Evolutionary conservation across 1,140 invertebrate species (phyloP).

Genomic region (Riptortus pedestris): DNA sequence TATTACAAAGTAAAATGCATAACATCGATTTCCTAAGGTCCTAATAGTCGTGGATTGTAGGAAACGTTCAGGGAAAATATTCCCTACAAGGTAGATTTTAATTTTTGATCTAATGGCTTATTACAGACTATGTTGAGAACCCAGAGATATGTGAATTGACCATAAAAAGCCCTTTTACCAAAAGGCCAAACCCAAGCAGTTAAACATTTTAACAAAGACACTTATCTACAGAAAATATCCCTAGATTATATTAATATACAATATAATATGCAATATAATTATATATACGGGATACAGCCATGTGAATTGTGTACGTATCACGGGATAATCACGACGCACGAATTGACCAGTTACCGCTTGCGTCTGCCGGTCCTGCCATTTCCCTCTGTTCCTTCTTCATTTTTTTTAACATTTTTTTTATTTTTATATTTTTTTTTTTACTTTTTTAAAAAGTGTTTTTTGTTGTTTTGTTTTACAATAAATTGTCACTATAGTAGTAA

Average conservation of each 20-base stretch:
- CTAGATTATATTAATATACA: slow-evolving; percentile 24
- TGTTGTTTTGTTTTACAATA: slow-evolving; percentile 14
- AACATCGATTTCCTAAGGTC: neutral
- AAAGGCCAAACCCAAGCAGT: slow-evolving; percentile 9
- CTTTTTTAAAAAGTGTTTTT: slow-evolving; percentile 15
- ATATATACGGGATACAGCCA: slow-evolving; percentile 30
- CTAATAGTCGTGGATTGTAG: neutral
- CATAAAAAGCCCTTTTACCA: neutral
- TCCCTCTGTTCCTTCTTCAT: slow-evolving; percentile 7
- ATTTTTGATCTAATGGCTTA: neutral
- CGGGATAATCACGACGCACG: slow-evolving; percentile 28
- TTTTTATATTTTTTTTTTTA: slow-evolving; percentile 22
- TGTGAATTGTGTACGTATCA: slow-evolving; percentile 31
- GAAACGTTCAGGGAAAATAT: slow-evolving; percentile 4
- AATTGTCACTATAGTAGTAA: slow-evolving; percentile 16
- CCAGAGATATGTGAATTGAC: slow-evolving; percentile 15
- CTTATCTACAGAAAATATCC: slow-evolving; percentile 26
- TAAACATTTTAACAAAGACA: slow-evolving; percentile 23
- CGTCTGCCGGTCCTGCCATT: slow-evolving; percentile 20
- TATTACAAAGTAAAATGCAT: neutral
- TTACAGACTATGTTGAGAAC: slow-evolving; percentile 13
- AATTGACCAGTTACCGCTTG: slow-evolving; percentile 24
- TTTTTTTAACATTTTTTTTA: slow-evolving; percentile 7
- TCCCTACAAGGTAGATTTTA: neutral
- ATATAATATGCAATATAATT: slow-evolving; percentile 22